Evolutionary conservation across 1,140 invertebrate genomes (phyloP).

Genomic region (Papilio polytes): DNA sequence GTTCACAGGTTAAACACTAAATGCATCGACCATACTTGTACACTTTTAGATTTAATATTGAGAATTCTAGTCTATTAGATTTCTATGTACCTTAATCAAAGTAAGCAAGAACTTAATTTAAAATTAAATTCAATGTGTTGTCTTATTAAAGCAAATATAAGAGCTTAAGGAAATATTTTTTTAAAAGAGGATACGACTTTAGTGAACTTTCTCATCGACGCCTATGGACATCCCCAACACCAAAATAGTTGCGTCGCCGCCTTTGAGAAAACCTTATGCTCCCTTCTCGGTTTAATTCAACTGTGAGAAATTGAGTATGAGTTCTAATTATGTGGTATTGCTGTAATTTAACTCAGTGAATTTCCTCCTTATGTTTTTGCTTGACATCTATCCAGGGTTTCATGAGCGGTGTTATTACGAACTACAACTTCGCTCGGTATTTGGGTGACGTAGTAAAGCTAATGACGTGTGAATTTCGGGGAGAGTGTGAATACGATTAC

Average conservation of each 20-base stretch:
- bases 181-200: too few species aligned
- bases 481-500: constrained; percentile 9
- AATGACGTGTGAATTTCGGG: constrained; percentile 26
- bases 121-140: background rate
- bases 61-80: background rate
- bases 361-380: background rate
- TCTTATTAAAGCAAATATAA: too few species aligned
- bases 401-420: background rate
- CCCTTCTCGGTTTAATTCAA: too few species aligned
- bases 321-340: background rate
- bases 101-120: background rate
- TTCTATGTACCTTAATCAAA: background rate
- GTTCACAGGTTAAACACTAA: background rate
- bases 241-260: too few species aligned
- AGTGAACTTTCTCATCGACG: too few species aligned
- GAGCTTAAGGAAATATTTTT: too few species aligned
- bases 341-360: background rate
- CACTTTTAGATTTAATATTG: background rate
- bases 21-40: background rate
- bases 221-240: too few species aligned
- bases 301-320: background rate
- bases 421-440: constrained; percentile 8
- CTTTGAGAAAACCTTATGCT: too few species aligned
- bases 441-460: constrained; percentile 17
- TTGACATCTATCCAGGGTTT: background rate